Evolutionary conservation across 2,797 vertebrate species (phyloP), one percentile per base, ranked within the genome.

Genomic region (Enteromius radiatus): DNA sequence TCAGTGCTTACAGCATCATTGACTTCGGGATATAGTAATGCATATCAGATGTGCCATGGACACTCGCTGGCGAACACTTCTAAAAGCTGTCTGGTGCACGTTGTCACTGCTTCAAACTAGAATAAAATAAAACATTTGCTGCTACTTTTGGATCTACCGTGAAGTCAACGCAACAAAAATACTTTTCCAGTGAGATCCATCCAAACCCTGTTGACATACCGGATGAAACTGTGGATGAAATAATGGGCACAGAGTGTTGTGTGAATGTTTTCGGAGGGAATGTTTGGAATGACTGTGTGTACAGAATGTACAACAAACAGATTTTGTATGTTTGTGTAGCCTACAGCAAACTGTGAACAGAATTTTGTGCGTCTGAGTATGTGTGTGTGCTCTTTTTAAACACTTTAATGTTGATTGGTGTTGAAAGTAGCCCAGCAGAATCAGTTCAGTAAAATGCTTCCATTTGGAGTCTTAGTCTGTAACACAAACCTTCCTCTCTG

Each of bases 381-480:
- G 68, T 68, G 33, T 61, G 26, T 80, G 69, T 28, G 63, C 81
- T 79, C 61, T 84, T 70, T 61, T 70, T 52, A 52, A 78, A 83
- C 47, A 45, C 73, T 84, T 71, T 61, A 85, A 85, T 75, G 73
- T 82, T 88, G 87, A 90, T 89, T 89, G 79, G 84, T 87, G 87
- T 65, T 88, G 86, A 90, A 87, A 90, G 88, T 80, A 82, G 77
- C 86, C 79, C 82, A 84, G 78, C 80, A 81, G 83, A 82, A 86
- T 85, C 75, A 77, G 80, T 83, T 86, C 81, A 86, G 87, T 63
- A 88, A 88, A 90, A 88, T 17, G 82, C 77, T 90, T 90, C 87
- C 86, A 91, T 90, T 91, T 86, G 87, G 86, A 79, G 78, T 61
- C 67, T 26, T 15, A 54, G 85, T 80, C 56, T 76, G 69, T 84